These are phyloP conservation scores for Pavo muticus DNA, from an alignment of 2,113 vertebrate genomes.

Conservation along the genomic window DNA sequence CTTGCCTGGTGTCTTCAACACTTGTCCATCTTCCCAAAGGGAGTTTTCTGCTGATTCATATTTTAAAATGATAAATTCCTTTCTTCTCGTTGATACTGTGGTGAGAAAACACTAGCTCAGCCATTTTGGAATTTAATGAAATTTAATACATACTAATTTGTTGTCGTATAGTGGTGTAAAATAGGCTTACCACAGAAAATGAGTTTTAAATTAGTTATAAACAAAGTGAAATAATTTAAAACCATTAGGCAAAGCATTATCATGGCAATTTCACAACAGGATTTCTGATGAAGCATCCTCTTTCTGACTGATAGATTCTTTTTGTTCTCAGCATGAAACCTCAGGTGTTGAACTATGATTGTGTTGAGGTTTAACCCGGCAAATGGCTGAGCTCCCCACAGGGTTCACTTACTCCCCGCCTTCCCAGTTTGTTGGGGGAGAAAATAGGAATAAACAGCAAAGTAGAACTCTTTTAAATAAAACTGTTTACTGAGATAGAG, in stretches of 20 bases:
- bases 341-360: conserved; percentile 27
- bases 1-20: not conserved
- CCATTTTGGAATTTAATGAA: not conserved
- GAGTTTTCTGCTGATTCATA: not conserved
- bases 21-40: not conserved
- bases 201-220: conserved; percentile 61
- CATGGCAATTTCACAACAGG: conserved; percentile 26
- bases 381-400: too few species aligned
- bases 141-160: conserved; percentile 30
- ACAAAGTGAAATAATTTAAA: conserved; percentile 65
- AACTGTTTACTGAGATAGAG: too few species aligned
- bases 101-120: conserved; percentile 2
- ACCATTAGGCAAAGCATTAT: conserved; percentile 50
- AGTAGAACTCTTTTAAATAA: too few species aligned
- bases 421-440: too few species aligned
- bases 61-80: not conserved
- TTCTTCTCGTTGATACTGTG: not conserved
- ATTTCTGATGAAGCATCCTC: conserved; percentile 44
- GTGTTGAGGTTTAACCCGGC: too few species aligned
- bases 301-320: conserved; percentile 44
- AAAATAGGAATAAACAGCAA: too few species aligned
- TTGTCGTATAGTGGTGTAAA: conserved; percentile 20
- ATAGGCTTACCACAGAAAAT: conserved; percentile 38
- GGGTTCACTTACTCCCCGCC: too few species aligned
- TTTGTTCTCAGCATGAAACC: conserved; percentile 57